Conservation (phyloP, 2,888 invertebrate species). For the Sycophila texana region DNA sequence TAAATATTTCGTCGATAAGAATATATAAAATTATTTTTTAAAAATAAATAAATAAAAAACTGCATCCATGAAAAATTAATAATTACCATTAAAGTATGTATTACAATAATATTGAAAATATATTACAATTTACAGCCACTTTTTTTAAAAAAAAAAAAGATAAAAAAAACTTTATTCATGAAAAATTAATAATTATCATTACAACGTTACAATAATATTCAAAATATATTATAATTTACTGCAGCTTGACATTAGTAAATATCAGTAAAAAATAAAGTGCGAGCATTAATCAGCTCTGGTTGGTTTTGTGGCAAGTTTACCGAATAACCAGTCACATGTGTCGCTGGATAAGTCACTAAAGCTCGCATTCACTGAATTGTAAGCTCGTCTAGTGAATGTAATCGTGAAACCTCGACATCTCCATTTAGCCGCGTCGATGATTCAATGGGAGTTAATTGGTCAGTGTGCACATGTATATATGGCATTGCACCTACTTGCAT, state of each 20-base stretch:
- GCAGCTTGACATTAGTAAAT: background rate
- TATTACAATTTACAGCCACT: no score
- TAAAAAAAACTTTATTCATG: no score
- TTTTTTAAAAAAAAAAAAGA: no score
- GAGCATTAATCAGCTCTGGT: slow-evolving; percentile 1
- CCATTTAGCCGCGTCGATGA: slow-evolving; percentile 34
- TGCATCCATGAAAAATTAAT: no score
- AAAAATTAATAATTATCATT: no score
- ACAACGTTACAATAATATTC: background rate
- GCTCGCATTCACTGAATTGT: slow-evolving; percentile 25
- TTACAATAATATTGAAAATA: no score
- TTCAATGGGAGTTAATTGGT: slow-evolving; percentile 26
- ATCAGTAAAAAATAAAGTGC: slow-evolving; percentile 9
- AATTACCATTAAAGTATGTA: no score
- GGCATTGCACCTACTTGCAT: background rate
- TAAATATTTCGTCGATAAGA: no score
- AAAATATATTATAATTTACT: slow-evolving; percentile 15
- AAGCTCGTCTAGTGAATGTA: background rate
- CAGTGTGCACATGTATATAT: background rate
- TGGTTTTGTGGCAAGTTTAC: slow-evolving; percentile 22
- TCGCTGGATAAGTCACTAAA: slow-evolving; percentile 9
- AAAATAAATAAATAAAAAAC: no score
- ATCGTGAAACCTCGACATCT: slow-evolving; percentile 24
- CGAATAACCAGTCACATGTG: slow-evolving; percentile 12
- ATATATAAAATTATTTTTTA: no score